Percentiles rank a stretch among this genome's conserved stretches.
Conservation (phyloP, 2,797 vertebrate species). For the Gymnopithys bicolor region DNA sequence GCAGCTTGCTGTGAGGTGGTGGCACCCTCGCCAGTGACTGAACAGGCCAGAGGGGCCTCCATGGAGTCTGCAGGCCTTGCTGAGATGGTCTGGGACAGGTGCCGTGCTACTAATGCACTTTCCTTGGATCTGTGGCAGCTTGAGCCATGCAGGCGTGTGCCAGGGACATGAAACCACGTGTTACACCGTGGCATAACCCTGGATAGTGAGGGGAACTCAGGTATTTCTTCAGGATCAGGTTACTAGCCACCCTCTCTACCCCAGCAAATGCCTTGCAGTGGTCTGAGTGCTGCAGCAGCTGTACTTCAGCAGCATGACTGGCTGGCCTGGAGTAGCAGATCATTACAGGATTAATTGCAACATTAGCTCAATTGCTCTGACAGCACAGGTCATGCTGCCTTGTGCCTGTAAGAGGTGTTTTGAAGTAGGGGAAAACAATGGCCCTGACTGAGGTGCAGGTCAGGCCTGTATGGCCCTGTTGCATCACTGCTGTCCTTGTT, state of each 20-base stretch:
- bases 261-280: neutral
- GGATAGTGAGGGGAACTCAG: neutral
- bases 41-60: neutral
- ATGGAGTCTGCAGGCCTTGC: neutral
- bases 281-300: neutral
- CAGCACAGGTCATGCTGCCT: neutral
- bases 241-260: neutral
- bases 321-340: neutral
- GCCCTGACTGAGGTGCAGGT: neutral
- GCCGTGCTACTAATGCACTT: neutral
- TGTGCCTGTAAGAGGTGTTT: neutral
- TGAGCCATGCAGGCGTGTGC: neutral
- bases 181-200: accelerated
- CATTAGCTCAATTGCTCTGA: neutral
- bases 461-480: neutral
- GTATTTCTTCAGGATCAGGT: neutral
- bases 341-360: neutral
- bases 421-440: neutral
- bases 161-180: accelerated
- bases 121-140: neutral
- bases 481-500: neutral
- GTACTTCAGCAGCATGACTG: neutral
- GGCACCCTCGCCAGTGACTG: accelerated
- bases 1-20: neutral
- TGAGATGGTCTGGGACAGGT: neutral